Conservation (phyloP, 2,888 invertebrate genomes). For the Trachelus tabidus region DNA sequence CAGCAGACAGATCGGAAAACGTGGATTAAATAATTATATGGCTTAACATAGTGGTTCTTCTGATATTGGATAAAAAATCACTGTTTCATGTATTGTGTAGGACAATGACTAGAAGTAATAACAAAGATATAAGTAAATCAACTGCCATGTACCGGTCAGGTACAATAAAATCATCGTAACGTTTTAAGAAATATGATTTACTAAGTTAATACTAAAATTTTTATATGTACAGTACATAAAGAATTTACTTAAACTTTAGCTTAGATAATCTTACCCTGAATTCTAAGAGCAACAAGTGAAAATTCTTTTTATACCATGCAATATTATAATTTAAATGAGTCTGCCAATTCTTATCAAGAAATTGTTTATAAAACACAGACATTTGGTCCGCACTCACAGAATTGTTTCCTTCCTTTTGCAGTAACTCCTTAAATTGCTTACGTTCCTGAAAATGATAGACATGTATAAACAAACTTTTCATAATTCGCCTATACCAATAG, state of each 20-base stretch:
- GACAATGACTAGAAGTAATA: background rate
- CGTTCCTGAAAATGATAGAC: constrained; percentile 59
- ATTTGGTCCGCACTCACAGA: constrained; percentile 82
- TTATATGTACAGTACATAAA: background rate
- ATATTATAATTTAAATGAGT: constrained; percentile 81
- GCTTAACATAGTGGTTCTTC: background rate
- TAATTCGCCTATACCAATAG: background rate
- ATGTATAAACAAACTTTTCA: background rate
- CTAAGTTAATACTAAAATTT: constrained; percentile 17
- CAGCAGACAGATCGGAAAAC: constrained; percentile 9
- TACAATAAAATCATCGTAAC: background rate
- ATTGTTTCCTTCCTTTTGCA: constrained; percentile 63
- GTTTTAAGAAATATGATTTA: constrained; percentile 14
- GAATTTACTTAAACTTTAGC: constrained; percentile 43
- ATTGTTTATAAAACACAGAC: constrained; percentile 88
- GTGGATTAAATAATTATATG: background rate
- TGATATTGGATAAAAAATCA: background rate
- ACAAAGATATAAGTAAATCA: background rate
- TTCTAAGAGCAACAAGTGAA: constrained; percentile 73
- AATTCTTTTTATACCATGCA: constrained; percentile 86
- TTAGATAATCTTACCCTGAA: constrained; percentile 68
- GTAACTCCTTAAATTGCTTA: constrained; percentile 57
- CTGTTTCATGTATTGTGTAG: background rate
- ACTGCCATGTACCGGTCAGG: background rate
- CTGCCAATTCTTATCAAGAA: constrained; percentile 85